phyloP scores from a whole-genome alignment of 2,113 vertebrate genomes.

The Apteryx owenii region DNA sequence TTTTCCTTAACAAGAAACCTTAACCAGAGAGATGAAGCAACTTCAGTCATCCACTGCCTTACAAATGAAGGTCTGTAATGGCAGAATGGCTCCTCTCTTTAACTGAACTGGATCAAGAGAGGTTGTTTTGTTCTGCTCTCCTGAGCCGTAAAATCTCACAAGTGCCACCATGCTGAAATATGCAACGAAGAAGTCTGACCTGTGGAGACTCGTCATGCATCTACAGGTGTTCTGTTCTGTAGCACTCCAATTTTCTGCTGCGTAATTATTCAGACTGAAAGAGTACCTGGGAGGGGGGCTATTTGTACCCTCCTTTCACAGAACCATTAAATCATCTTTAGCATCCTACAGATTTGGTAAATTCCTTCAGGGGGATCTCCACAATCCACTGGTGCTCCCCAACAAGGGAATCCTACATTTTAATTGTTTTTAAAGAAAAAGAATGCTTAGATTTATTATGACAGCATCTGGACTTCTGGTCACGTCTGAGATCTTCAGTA shows the following conservation, averaged over 20 bases:
- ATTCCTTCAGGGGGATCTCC: not conserved
- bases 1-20: not conserved
- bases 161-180: not conserved
- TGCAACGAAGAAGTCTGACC: not conserved
- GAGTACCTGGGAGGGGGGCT: not conserved
- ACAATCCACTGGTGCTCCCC: not conserved
- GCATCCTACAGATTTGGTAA: not conserved
- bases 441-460: not conserved
- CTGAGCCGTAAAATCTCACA: not conserved
- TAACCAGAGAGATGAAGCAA: not conserved
- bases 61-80: not conserved
- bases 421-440: not conserved
- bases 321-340: not conserved
- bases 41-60: not conserved
- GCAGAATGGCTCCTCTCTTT: not conserved
- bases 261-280: not conserved
- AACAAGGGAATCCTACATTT: not conserved
- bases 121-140: not conserved
- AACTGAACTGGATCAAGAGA: not conserved
- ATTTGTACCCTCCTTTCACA: not conserved
- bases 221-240: not conserved
- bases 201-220: accelerated
- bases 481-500: accelerated
- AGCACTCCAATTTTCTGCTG: not conserved
- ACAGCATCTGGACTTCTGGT: not conserved